phyloP scores from a whole-genome alignment of 2,113 vertebrate species.

The Scophthalmus maximus region DNA sequence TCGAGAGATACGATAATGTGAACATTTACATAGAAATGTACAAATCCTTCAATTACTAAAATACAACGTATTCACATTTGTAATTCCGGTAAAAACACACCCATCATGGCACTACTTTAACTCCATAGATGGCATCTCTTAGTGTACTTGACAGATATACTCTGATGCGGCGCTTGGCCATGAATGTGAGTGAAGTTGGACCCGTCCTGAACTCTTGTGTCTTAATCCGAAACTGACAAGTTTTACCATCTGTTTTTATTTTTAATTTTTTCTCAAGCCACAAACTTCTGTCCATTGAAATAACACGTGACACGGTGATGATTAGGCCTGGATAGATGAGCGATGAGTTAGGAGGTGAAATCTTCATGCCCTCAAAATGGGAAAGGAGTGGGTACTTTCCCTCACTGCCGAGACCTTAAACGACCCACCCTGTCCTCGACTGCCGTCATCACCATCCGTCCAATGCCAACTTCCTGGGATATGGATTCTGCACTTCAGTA shows the following conservation, averaged over 20 bases:
- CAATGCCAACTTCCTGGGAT: neutral
- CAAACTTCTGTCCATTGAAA: neutral
- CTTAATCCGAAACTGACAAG: too few relatives aligned
- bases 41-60: neutral
- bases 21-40: neutral
- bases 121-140: neutral
- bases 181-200: conserved; percentile 67
- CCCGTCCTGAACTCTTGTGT: too few relatives aligned
- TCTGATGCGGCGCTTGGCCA: conserved; percentile 51
- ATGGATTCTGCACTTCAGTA: neutral
- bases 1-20: neutral
- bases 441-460: conserved; percentile 21
- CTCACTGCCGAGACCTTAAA: conserved; percentile 69
- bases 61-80: neutral
- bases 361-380: conserved; percentile 39
- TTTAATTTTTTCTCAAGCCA: neutral
- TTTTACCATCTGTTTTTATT: too few relatives aligned
- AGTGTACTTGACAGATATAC: neutral
- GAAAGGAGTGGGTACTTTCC: conserved; percentile 63
- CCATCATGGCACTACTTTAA: neutral
- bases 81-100: neutral
- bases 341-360: conserved; percentile 20
- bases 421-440: conserved; percentile 26
- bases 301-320: too few relatives aligned
- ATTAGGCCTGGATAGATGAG: neutral